Evolutionary conservation across 2,888 invertebrate genomes (phyloP).

Genomic region (Mimumesa dahlbomi): DNA sequence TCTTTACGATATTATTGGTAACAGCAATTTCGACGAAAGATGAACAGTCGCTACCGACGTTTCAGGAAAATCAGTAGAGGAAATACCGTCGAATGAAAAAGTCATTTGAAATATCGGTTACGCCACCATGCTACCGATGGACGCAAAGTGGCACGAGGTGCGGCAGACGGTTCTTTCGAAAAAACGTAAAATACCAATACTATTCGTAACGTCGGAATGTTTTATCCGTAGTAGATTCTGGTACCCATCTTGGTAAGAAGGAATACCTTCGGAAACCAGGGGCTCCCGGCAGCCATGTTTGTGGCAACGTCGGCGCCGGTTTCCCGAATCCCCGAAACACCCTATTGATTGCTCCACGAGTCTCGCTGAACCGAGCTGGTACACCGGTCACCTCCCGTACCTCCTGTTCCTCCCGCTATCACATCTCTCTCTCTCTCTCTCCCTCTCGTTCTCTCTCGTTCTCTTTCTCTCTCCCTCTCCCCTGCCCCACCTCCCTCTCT

Average conservation of each 20-base stretch:
- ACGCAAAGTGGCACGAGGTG: no score
- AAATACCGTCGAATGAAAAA: no score
- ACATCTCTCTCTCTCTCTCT: constrained; percentile 15
- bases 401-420: constrained; percentile 51
- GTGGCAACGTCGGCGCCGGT: constrained; percentile 77
- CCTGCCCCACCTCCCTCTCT: constrained; percentile 39
- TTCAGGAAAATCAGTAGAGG: no score
- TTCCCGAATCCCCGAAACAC: constrained; percentile 81
- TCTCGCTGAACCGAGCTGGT: constrained; percentile 69
- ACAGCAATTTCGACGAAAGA: not conserved
- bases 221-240: constrained; percentile 5
- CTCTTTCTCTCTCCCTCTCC: constrained; percentile 33
- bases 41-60: not conserved
- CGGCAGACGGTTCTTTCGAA: no score
- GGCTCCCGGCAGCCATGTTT: constrained; percentile 80
- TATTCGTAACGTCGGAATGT: no score
- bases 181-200: no score
- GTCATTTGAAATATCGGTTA: no score
- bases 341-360: constrained; percentile 82
- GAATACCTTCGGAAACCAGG: constrained; percentile 29
- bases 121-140: no score
- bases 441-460: constrained; percentile 38
- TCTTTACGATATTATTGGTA: not conserved
- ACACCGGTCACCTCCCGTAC: constrained; percentile 72
- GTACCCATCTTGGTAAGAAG: constrained; percentile 12